Evolutionary conservation across 64 coral and sea anemone genomes (phyloP).

Genomic region (Actinia equina): DNA sequence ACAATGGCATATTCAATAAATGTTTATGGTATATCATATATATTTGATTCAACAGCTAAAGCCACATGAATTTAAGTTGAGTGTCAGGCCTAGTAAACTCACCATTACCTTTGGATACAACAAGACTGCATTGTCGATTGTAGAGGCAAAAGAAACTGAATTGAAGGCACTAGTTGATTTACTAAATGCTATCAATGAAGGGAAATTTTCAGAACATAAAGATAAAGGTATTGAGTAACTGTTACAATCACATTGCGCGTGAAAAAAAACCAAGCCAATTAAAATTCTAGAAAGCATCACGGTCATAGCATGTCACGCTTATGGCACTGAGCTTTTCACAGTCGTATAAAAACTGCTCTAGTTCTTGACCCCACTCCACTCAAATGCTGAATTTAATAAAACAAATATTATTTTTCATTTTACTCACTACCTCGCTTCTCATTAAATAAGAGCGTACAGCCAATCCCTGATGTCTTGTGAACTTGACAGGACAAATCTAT

Average conservation of each 20-base stretch:
- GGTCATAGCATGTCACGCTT: too few relatives aligned
- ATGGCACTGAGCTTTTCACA: too few relatives aligned
- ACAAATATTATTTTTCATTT: too few relatives aligned
- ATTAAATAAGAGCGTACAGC: too few relatives aligned
- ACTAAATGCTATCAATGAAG: not conserved
- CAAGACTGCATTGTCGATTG: not conserved
- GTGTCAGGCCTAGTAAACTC: not conserved
- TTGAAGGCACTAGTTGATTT: not conserved
- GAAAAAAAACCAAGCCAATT: too few relatives aligned
- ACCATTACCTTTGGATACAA: not conserved
- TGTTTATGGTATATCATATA: not conserved
- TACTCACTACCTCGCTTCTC: too few relatives aligned
- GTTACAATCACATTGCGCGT: not conserved
- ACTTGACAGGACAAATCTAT: too few relatives aligned
- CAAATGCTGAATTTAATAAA: too few relatives aligned
- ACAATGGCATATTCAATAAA: not conserved
- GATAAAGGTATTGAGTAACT: not conserved
- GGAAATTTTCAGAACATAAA: not conserved
- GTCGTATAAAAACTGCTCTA: too few relatives aligned
- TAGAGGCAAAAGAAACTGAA: slow-evolving; percentile 6
- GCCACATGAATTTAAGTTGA: not conserved
- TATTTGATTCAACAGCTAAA: not conserved
- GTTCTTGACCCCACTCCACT: too few relatives aligned
- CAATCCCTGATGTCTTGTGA: too few relatives aligned
- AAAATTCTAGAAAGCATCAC: too few relatives aligned